These are phyloP conservation scores for Vicugna pacos DNA, from an alignment of 2,113 vertebrate species.

Conservation along the genomic window DNA sequence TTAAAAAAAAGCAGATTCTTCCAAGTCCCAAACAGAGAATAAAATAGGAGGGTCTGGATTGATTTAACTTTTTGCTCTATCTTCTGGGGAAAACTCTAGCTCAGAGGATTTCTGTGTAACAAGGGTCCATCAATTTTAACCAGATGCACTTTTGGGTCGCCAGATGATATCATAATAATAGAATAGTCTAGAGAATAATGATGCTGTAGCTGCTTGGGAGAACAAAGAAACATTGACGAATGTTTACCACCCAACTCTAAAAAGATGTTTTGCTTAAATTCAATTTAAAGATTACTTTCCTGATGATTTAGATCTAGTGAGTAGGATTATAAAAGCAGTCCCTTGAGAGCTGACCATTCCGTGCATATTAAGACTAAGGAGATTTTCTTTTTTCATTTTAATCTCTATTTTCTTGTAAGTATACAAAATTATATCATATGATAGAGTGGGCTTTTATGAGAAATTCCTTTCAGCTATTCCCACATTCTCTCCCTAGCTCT, in stretches of 20 bases:
- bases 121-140: constrained; percentile 47
- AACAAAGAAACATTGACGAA: constrained; percentile 37
- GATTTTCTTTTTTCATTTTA: neutral
- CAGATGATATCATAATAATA: constrained; percentile 44
- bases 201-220: neutral
- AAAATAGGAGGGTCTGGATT: constrained; percentile 48
- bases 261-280: neutral
- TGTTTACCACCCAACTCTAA: constrained; percentile 11
- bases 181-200: neutral
- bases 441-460: neutral
- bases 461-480: neutral
- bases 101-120: constrained; percentile 41
- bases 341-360: neutral
- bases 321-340: neutral
- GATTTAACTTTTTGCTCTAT: constrained; percentile 58
- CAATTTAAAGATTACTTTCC: constrained; percentile 44
- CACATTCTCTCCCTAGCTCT: neutral
- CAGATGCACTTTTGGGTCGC: constrained; percentile 38
- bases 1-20: constrained; percentile 37
- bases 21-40: constrained; percentile 46
- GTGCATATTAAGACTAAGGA: neutral
- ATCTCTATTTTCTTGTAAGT: neutral
- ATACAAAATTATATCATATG: neutral
- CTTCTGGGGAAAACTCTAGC: constrained; percentile 33
- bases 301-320: constrained; percentile 47